A percentile compares a stretch with the other conserved stretches of the same genome.
phyloP scores from a whole-genome alignment of 1,140 invertebrate species.

The Lepidurus arcticus region DNA sequence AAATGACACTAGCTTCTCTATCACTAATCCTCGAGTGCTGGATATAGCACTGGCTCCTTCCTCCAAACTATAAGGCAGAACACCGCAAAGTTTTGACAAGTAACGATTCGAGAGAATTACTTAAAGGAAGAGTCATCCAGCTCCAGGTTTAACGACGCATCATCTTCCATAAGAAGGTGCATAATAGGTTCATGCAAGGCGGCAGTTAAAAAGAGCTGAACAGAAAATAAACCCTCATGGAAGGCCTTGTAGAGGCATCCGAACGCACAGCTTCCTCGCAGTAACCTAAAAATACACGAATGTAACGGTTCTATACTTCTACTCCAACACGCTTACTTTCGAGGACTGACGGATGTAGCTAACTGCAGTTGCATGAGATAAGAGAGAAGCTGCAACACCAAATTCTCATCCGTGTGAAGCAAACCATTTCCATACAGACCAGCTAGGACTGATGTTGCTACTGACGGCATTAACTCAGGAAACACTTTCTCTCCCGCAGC shows the following conservation, averaged over 20 bases:
- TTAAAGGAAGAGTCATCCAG: constrained; percentile 52
- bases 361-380: constrained; percentile 79
- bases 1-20: constrained; percentile 74
- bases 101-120: too few species aligned
- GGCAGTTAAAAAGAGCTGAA: constrained; percentile 86
- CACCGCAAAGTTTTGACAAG: too few species aligned
- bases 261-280: constrained; percentile 82
- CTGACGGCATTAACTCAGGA: constrained; percentile 57
- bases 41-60: constrained; percentile 46
- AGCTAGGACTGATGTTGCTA: constrained; percentile 66
- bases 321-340: constrained; percentile 51
- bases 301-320: constrained; percentile 27
- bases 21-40: constrained; percentile 67
- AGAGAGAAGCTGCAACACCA: constrained; percentile 67
- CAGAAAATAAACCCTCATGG: constrained; percentile 82
- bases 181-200: constrained; percentile 87
- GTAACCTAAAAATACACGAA: constrained; percentile 48
- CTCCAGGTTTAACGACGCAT: constrained; percentile 87
- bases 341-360: constrained; percentile 70
- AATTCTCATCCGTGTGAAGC: constrained; percentile 71
- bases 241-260: constrained; percentile 81
- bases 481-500: constrained; percentile 64
- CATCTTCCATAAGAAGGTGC: constrained; percentile 85
- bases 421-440: constrained; percentile 78
- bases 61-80: too few species aligned